A percentile compares a stretch with the other conserved stretches of the same genome.
These are phyloP conservation scores for Calyptommatus sinebrachiatus DNA, from an alignment of 2,113 vertebrate genomes.

Conservation along the genomic window DNA sequence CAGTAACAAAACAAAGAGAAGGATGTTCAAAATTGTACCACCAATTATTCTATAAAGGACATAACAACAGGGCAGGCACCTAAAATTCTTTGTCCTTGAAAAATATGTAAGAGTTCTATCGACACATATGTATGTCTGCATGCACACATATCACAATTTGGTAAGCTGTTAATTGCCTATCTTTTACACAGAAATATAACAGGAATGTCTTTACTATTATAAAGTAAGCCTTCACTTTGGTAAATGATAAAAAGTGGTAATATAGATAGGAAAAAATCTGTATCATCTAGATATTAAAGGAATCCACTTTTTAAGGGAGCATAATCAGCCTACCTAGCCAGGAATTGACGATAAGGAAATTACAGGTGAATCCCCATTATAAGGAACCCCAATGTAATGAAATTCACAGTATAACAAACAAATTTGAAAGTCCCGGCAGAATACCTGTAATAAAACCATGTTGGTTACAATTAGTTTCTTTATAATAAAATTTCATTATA, in stretches of 20 bases:
- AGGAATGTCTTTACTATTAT: not conserved
- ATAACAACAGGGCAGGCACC: not conserved
- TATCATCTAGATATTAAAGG: too few species aligned
- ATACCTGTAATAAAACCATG: too few species aligned
- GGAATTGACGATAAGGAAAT: too few species aligned
- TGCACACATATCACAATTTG: not conserved
- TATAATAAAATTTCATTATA: too few species aligned
- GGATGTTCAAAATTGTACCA: not conserved
- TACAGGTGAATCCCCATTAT: too few species aligned
- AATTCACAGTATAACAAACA: too few species aligned
- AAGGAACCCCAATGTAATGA: too few species aligned
- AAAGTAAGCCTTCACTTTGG: not conserved
- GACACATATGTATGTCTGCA: not conserved
- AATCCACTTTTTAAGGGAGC: too few species aligned
- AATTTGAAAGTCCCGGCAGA: too few species aligned
- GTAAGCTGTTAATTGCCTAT: not conserved
- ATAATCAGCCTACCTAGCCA: too few species aligned
- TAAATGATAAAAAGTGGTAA: not conserved
- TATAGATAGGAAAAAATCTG: too few species aligned
- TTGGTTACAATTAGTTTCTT: too few species aligned
- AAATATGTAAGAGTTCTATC: not conserved
- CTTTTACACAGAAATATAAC: not conserved
- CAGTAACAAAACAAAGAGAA: not conserved
- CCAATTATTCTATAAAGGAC: not conserved
- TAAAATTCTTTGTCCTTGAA: not conserved